Percentiles rank a stretch among this genome's conserved stretches.
phyloP scores from a whole-genome alignment of 1,140 invertebrate species.

The Aphaenogaster ashmeadi region DNA sequence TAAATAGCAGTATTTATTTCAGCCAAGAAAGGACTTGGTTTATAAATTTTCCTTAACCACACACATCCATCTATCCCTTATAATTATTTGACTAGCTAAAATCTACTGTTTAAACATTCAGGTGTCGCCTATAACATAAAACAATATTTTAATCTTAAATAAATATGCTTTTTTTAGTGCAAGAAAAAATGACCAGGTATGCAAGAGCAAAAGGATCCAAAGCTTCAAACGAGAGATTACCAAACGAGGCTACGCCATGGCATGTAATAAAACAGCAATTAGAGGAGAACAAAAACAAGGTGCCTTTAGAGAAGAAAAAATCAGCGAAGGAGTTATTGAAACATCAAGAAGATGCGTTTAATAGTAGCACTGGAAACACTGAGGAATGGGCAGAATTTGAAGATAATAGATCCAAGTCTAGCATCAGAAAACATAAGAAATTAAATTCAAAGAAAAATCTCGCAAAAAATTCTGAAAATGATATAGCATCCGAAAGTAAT shows the following conservation, averaged over 20 bases:
- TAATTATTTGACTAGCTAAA: too few relatives aligned
- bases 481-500: constrained; percentile 41
- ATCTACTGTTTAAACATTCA: too few relatives aligned
- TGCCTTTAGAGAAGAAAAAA: constrained; percentile 82
- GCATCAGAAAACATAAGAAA: constrained; percentile 72
- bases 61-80: too few relatives aligned
- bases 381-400: constrained; percentile 84
- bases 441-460: constrained; percentile 65
- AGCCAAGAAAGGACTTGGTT: too few relatives aligned
- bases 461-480: constrained; percentile 50
- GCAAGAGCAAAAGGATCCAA: constrained; percentile 92
- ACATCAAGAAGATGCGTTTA: constrained; percentile 74
- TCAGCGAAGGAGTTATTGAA: constrained; percentile 79
- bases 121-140: too few relatives aligned
- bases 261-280: constrained; percentile 90
- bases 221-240: constrained; percentile 90
- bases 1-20: background rate
- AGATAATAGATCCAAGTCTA: constrained; percentile 69
- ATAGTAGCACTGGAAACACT: constrained; percentile 70
- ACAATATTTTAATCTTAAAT: background rate
- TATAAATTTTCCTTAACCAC: too few relatives aligned
- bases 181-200: constrained; percentile 90
- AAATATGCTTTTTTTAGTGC: background rate
- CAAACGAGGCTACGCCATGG: constrained; percentile 92
- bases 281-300: constrained; percentile 83